Evolutionary conservation across 2,113 vertebrate genomes (phyloP), one percentile per base, ranked within the genome.

Genomic region (Oostethus manadensis): DNA sequence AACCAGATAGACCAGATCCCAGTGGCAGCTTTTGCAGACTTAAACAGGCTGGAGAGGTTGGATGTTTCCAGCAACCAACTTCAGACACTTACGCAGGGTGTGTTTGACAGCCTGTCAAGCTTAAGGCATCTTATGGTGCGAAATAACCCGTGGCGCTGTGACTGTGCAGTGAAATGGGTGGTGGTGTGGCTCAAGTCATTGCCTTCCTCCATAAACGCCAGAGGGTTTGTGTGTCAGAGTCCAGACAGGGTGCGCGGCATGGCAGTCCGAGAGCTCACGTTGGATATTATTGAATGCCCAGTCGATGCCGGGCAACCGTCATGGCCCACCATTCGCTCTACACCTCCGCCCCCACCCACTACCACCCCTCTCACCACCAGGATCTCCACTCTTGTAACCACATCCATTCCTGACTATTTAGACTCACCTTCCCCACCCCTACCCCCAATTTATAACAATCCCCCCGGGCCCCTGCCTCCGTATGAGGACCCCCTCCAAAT

Each of bases 81-180:
- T 64, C 92, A 94, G 53, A 79, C 88, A 72, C 80, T 99, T 49
- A 89, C 91, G 15, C 92, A 89, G 74, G 96, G 97, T 7, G 95
- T 96, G 59, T 99, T 99, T 26, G 92, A 97, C 61, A 92, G 91
- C 42, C 90, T 98, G 70, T 86, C 88, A 21, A 94, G 87, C 80
- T 86, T 98, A 45, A 93, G 86, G 80, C 91, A 95, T 60, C 93
- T 99, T 78, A 93, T 92, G 14, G 93, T 93, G 59, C 88, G 96
- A 48, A 96, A 91, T 84, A 99, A 99, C 81, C 93, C 92, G 4
- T 99, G 97, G 97, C 88, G 90, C 46, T 99, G 97, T 57, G 94
- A 99, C 87, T 99, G 97, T 77, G 78, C 89, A 42, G 92, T 98
- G n/a, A 94, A 94, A 13, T 98, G 96, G 97, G 94, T 98, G 80